Evolutionary conservation across 35 echinoderm and acorn worm genomes (phyloP).

Genomic region (Heliocidaris tuberculata): DNA sequence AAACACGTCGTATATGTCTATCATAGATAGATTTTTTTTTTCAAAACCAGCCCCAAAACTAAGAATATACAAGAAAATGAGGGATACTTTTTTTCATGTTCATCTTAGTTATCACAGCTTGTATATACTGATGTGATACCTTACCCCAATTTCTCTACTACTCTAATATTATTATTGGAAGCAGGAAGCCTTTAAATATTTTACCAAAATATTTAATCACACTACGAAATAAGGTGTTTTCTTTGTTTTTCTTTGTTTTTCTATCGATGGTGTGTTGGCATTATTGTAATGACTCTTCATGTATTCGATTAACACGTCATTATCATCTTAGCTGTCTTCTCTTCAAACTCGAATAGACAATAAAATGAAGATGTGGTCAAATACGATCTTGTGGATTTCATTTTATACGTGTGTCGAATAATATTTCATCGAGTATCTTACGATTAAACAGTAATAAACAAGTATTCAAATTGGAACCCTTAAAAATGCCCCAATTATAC

Average conservation of each 20-base stretch:
- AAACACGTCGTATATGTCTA: no score
- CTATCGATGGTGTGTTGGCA: not conserved
- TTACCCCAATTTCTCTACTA: not conserved
- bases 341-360: not conserved
- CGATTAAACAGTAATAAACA: no score
- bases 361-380: not conserved
- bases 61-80: no score
- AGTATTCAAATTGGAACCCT: no score
- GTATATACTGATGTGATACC: no score
- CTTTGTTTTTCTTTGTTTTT: not conserved
- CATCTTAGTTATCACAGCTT: no score
- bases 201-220: not conserved
- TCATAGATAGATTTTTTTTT: no score
- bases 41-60: no score
- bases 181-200: not conserved
- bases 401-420: no score
- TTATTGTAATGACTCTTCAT: not conserved
- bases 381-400: not conserved
- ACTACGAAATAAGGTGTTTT: not conserved
- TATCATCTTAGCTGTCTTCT: not conserved
- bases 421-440: no score
- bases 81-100: no score
- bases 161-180: not conserved
- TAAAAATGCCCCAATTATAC: no score
- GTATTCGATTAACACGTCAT: not conserved